phyloP scores from a whole-genome alignment of 2,797 vertebrate genomes.

The Lates japonicus region DNA sequence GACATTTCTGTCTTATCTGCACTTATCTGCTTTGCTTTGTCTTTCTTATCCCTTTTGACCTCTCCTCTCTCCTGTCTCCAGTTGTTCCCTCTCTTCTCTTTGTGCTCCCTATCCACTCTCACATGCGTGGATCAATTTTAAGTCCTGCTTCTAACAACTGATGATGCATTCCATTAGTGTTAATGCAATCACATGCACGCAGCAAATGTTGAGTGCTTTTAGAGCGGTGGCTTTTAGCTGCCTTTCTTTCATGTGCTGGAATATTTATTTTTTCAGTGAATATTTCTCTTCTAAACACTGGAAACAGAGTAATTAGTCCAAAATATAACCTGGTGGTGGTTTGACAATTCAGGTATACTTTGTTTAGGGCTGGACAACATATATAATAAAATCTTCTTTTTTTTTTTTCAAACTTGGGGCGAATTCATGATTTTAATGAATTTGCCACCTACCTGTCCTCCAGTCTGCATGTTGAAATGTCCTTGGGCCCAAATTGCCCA shows the following conservation, averaged over 20 bases:
- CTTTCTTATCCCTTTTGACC: not conserved
- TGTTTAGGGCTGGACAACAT: not conserved
- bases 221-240: conserved; percentile 51
- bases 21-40: conserved; percentile 20
- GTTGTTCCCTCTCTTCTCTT: not conserved
- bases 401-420: not conserved
- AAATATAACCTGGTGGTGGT: not conserved
- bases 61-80: conserved; percentile 3
- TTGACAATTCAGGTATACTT: not conserved
- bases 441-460: not conserved
- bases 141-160: conserved; percentile 43
- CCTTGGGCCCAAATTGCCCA: too few species aligned
- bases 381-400: not conserved
- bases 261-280: conserved; percentile 53
- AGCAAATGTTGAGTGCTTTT: conserved; percentile 68
- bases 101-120: conserved; percentile 18
- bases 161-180: conserved; percentile 73
- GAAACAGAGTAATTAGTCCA: conserved; percentile 43
- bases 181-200: conserved; percentile 63
- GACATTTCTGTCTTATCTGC: conserved; percentile 24
- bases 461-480: too few species aligned
- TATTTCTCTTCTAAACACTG: conserved; percentile 29
- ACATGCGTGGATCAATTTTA: conserved; percentile 43
- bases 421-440: not conserved
- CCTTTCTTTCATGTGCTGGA: conserved; percentile 39